Evolutionary conservation across 2,888 invertebrate species (phyloP), one percentile per base, ranked within the genome.

Genomic region (Trachelus troglodyta): DNA sequence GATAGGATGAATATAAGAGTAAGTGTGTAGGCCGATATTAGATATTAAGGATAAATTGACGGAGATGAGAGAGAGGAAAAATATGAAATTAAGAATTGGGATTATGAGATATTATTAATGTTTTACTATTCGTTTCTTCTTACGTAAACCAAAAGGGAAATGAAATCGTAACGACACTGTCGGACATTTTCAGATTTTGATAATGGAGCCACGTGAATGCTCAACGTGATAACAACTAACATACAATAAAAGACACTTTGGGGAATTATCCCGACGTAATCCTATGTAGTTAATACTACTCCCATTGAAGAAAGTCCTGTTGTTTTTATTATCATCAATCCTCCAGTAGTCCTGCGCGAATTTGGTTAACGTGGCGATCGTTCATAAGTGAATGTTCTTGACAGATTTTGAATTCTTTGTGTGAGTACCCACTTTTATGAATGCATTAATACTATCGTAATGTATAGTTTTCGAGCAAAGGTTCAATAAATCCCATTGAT

Each of bases 391-490:
- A 56, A 56, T 56, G 23, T 56, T 56, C 56, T 56, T 9, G 23
- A 56, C 23, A 23, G 23, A 56, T 56, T 56, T 56, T 23, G 6
- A 56, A 56, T 56, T 56, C 23, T 9, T 23, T 56, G 56, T 56
- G 23, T 23, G 56, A 56, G 71, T 71, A 71, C n/a, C 33, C 33
- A 71, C 12, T 33, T 31, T 71, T 71, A 71, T 31, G 81, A 83
- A 83, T 85, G 81, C 79, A 80, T 85, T 56, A 23, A 56, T 9
- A 56, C 81, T 80, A 74, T 83, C 82, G 81, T 84, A 79, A 79
- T 85, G 85, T 85, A 85, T 84, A 85, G 84, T 84, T 85, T 85
- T 81, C 81, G 82, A 85, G 76, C 80, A 69, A 84, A 79, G 79
- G 34, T 81, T 85, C 80, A 84, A 83, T 83, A 83, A 85, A 85